Evolutionary conservation across 2,113 vertebrate genomes (phyloP), one percentile per base, ranked within the genome.

Genomic region (Tetrao urogallus): DNA sequence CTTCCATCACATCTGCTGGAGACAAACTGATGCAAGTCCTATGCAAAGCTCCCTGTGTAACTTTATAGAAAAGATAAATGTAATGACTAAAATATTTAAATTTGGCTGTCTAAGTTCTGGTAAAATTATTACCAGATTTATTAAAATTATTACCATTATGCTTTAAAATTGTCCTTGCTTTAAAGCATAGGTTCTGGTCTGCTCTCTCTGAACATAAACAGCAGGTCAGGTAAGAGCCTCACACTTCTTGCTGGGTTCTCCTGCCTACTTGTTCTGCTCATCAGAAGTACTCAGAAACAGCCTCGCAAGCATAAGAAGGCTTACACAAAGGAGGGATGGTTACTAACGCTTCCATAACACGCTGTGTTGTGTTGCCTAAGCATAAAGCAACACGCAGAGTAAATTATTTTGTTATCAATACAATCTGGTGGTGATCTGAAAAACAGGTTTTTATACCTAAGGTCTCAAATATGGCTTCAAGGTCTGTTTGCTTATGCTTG

Each of bases 351-450:
- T 63, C 43, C 54, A 5, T 3, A n/a, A 69, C 1, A 10, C 14
- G 7, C 45, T 74, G 2, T 24, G 6, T 15, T n/a, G n/a, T 1
- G 1, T 8, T 11, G 30, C 17, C 67, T 21, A 69, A 81, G n/a
- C 21, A 17, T 28, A 69, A 67, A 87, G 67, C 20, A 47, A n/a
- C 32, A 52, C 43, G 25, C n/a, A 18, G 63, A 43, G 76, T 52
- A 70, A 94, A 73, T 82, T 17, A 21, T 38, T 28, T 50, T 79
- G 16, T 56, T 91, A 70, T 79, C 76, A 50, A 25, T 24, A 36
- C 4, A 86, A 89, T 43, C 36, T 92, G 69, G 65, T 73, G 70
- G 16, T 86, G 50, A 92, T 47, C 34, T 60, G 72, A 66, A 86
- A 71, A 66, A 3, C 30, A 36, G 30, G 2, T 18, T 15, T 75